Evolutionary conservation across 2,888 invertebrate species (phyloP), one percentile per base, ranked within the genome.

Genomic region (Sphinx pinastri): DNA sequence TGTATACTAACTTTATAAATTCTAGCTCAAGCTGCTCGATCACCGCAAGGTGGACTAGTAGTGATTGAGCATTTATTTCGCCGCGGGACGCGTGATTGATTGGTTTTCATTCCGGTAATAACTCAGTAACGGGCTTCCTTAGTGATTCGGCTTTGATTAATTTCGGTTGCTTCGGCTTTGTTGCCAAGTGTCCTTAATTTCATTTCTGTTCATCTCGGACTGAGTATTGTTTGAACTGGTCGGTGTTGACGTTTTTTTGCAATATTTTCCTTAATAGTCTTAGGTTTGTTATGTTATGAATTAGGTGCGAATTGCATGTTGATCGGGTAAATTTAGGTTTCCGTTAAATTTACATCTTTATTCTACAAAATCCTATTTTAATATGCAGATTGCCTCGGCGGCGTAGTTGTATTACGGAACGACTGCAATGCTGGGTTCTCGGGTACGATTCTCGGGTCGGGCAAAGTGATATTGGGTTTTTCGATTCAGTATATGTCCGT

Each of bases 131-230:
- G 73, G 85, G 88, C 82, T 88, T 88, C 88, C 76, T 78, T 78
- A 80, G 80, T 80, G 78, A 84, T 85, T 81, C 79, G 75, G 67
- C 79, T 85, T 86, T 87, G 88, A 89, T 90, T 88, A 88, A 87
- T 85, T 88, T 84, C 79, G 75, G 83, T 83, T 80, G 82, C 81
- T 80, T 77, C 74, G 78, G 74, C 67, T 55, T 51, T 69, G 54
- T 69, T 52, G 14, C 45, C 63, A 14, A 63, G 45, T 52, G 52
- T 63, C 45, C 63, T 54, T 54, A 69, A 63, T 69, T 69, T 69
- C 54, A 63, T 63, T 13, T 63, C 13, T 47, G 63, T 49, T 49
- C 45, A 45, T 45, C 13, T 47, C 13, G 11, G 19, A 19, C 13
- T 19, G 49, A 13, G 12, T 19, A 6, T 16, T 47, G 60, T 45